phyloP scores from a whole-genome alignment of 2,113 vertebrate species.

The human (Homo sapiens) region DNA sequence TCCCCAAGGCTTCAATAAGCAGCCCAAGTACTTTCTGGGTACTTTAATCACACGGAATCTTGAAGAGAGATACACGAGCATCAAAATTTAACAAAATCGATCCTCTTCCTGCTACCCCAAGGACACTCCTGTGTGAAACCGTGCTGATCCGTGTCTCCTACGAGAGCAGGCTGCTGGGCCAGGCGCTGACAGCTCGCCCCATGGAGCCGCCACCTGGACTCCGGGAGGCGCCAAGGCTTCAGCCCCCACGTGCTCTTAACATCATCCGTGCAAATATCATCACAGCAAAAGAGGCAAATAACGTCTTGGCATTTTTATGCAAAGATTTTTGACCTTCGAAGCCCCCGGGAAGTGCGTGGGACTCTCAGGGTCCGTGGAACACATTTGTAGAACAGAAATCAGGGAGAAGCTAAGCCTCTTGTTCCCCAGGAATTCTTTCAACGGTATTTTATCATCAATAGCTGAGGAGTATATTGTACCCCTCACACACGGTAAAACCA shows the following conservation, averaged over 20 bases:
- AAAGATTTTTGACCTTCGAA: neutral
- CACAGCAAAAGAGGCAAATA: rapidly evolving
- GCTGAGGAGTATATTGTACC: neutral
- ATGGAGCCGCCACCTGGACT: neutral
- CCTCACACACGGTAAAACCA: neutral
- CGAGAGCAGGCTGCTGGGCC: rapidly evolving
- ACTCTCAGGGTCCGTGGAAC: rapidly evolving
- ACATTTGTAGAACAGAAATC: neutral
- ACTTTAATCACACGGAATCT: rapidly evolving
- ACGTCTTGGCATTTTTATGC: rapidly evolving
- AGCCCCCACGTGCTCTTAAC: rapidly evolving
- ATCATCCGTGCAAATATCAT: rapidly evolving
- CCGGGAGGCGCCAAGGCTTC: rapidly evolving
- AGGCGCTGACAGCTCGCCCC: neutral
- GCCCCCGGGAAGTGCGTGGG: neutral
- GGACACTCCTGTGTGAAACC: rapidly evolving
- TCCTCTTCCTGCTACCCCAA: rapidly evolving
- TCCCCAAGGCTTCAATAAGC: neutral
- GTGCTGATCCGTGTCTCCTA: neutral
- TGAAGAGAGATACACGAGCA: rapidly evolving
- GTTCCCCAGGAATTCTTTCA: neutral
- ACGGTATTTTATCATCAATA: neutral
- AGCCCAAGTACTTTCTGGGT: rapidly evolving
- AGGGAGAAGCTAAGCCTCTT: neutral
- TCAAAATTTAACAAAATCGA: rapidly evolving